Evolutionary conservation across 2,888 invertebrate species (phyloP), one percentile per base, ranked within the genome.

Genomic region (Falcaria lacertinaria): DNA sequence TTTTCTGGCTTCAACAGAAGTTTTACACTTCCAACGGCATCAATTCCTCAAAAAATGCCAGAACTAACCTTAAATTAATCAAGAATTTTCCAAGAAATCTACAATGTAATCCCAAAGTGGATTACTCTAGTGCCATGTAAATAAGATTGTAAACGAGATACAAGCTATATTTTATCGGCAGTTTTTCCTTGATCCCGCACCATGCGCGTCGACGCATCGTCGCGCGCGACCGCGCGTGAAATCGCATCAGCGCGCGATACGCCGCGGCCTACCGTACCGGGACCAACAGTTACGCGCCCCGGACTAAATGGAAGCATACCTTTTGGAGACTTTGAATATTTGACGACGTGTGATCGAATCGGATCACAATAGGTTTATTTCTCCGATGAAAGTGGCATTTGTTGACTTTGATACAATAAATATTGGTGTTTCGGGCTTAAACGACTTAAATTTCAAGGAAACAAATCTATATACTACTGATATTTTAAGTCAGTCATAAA

Each of bases 211-310:
- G 41, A 49, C 47, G 47, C 50, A 44, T 36, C 48, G 42, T 43
- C 25, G 48, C 44, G 57, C 44, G 59, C 68, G 61, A 52, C 58
- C 63, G 64, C 54, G 64, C 74, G 73, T 79, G 63, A 65, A 78
- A 80, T 80, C 78, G 69, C 66, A 73, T 79, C 69, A 69, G 57
- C 47, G 64, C 50, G 47, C 50, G 57, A 53, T 37, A 22, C 28
- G 28, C 28, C 8, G 28, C 40, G n/a, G n/a, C n/a, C 34, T 60
- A 61, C 39, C 57, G 58, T 64, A 62, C 57, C 71, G 69, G 67
- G 61, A 64, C 73, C 72, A 58, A 72, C 71, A 74, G 77, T 82
- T 77, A 71, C 58, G 73, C 71, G 69, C 77, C 75, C 69, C 81
- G 80, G 82, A 79, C 79, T 19, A 19, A 19, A 19, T 19, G 72